Evolutionary conservation across 2,113 vertebrate species (phyloP), one percentile per base, ranked within the genome.

Genomic region (Felis catus): DNA sequence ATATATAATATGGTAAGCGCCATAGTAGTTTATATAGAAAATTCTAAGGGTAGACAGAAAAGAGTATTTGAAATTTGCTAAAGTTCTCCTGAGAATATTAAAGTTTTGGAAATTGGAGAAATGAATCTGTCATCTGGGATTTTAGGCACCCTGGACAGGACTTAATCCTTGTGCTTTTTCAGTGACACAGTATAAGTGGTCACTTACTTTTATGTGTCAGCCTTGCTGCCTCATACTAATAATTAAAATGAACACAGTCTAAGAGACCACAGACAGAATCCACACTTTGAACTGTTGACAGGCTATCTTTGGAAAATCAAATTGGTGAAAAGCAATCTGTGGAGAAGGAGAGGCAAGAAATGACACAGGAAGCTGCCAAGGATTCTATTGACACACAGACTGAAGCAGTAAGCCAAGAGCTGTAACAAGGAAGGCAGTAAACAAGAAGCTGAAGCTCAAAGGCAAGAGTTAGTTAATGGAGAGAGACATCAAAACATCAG

Each of bases 401-500:
- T 86, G 66, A 76, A 96, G 51, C 51, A 76, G 8, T 55, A 96
- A 96, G 74, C 90, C 79, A 80, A 89, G 87, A 51, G 41, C 58
- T 71, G 39, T 83, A 58, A 71, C 36, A 87, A 33, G 76, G 61
- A 92, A 78, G 25, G 81, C 84, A 95, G 94, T 91, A 97, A 96
- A 68, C 83, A 96, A 92, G 92, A 65, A 91, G 13, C 79, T 31
- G 63, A 78, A 92, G 63, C 86, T 55, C 51, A 97, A 88, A 98
- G 71, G 90, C 83, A 85, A 97, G 97, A 96, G 89, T 89, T 89
- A 90, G 93, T 96, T 97, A 94, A 80, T 97, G 70, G 87, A 92
- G 41, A 94, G 87, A 97, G 94, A 96, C 94, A 95, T 97, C 70
- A 92, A 95, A 97, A 81, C 79, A 92, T 91, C 80, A 96, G 95